Percentiles rank a stretch among this genome's conserved stretches.
Conservation (phyloP, 1,140 invertebrate genomes). For the Rhagoletis zephyria region DNA sequence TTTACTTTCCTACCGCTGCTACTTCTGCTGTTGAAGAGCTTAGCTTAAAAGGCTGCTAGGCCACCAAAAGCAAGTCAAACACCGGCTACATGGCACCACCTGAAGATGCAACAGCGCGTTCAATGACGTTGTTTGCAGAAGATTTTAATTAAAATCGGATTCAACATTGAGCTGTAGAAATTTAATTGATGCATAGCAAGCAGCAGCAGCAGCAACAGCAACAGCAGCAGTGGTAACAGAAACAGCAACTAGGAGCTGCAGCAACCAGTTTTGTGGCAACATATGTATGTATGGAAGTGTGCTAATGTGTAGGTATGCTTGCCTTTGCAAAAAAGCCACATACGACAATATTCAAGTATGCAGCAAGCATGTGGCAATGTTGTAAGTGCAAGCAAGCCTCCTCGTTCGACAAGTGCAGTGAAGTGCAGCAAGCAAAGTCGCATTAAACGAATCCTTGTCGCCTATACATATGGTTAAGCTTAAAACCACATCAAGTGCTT, state of each 20-base stretch:
- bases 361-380: neutral
- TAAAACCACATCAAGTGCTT: slow-evolving; percentile 46
- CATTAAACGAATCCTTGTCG: slow-evolving; percentile 45
- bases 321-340: too few species aligned
- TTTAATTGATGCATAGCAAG: slow-evolving; percentile 51
- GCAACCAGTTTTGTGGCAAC: neutral
- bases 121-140: slow-evolving; percentile 70
- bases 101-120: slow-evolving; percentile 42
- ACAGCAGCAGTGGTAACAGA: neutral
- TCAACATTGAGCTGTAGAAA: slow-evolving; percentile 63
- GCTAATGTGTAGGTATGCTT: neutral
- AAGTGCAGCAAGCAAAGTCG: slow-evolving; percentile 41
- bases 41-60: neutral
- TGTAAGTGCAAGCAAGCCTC: slow-evolving; percentile 11
- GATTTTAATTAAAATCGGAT: slow-evolving; percentile 72
- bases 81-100: neutral
- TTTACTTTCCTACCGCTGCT: neutral
- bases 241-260: too few species aligned
- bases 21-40: neutral
- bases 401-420: slow-evolving; percentile 5
- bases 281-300: neutral
- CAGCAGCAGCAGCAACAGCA: neutral
- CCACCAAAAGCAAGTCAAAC: slow-evolving; percentile 1
- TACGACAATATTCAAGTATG: neutral
- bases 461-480: slow-evolving; percentile 20